Percentiles rank a stretch among this genome's conserved stretches.
Conservation (phyloP, 2,113 vertebrate species). For the Chamaetylas fuelleborni region DNA sequence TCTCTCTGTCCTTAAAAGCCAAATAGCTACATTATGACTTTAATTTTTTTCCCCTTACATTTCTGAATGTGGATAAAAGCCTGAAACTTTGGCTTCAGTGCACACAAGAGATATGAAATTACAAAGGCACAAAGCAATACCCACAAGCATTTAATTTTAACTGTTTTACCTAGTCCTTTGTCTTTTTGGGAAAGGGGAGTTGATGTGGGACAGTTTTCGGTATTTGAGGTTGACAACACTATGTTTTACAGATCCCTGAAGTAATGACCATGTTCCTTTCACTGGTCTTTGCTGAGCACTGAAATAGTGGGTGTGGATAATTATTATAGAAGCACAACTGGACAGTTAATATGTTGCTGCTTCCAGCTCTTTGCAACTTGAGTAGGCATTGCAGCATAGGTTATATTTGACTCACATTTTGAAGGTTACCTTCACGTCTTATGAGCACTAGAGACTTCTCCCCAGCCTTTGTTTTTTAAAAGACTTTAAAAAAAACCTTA, state of each 20-base stretch:
- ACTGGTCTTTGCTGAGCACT: neutral
- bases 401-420: neutral
- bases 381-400: neutral
- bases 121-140: neutral
- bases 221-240: neutral
- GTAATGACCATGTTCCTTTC: neutral
- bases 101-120: neutral
- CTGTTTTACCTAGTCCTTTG: neutral
- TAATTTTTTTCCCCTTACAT: neutral
- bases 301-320: neutral
- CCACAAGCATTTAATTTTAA: neutral
- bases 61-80: neutral
- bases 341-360: neutral
- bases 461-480: neutral
- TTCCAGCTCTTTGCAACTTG: neutral
- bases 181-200: neutral
- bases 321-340: neutral
- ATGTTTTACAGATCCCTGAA: neutral
- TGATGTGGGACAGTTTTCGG: neutral
- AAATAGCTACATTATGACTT: neutral
- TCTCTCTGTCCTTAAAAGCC: neutral
- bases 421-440: neutral
- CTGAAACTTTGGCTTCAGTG: neutral
- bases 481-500: rapidly evolving
- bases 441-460: neutral